Conservation (phyloP, 2,113 vertebrate species). For the Pyrgilauda ruficollis region DNA sequence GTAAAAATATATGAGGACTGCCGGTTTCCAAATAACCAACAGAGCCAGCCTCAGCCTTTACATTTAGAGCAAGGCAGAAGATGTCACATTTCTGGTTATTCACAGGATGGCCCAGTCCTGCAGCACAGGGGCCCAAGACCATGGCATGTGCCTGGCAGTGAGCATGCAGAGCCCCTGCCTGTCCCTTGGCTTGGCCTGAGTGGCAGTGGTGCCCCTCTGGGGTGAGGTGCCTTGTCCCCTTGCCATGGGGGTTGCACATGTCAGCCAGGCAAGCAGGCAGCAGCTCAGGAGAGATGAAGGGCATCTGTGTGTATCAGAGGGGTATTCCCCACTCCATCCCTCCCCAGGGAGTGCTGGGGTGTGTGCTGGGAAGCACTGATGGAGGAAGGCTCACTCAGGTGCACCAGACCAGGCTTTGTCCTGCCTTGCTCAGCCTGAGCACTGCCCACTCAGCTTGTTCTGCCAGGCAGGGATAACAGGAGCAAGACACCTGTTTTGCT, state of each 20-base stretch:
- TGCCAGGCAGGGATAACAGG: background rate
- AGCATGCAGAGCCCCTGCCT: fast-evolving
- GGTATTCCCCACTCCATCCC: background rate
- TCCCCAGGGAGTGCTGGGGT: background rate
- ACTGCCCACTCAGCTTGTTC: fast-evolving
- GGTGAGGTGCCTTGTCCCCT: background rate
- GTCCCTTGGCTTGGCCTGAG: background rate
- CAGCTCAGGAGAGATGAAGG: fast-evolving
- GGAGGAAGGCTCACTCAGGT: background rate
- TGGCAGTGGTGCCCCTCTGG: fast-evolving
- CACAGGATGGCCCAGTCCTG: background rate
- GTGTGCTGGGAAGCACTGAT: background rate
- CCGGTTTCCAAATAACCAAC: background rate
- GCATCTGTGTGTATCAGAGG: background rate
- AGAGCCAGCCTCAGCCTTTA: background rate
- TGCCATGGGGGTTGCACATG: fast-evolving
- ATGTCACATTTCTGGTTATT: background rate
- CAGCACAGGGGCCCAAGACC: fast-evolving
- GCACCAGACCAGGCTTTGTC: background rate
- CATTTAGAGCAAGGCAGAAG: background rate
- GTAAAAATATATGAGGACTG: background rate
- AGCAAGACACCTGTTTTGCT: background rate
- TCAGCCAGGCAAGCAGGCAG: fast-evolving
- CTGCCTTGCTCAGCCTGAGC: background rate
- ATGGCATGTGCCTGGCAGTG: fast-evolving